Percentiles rank a stretch among this genome's conserved stretches.
Conservation (phyloP, 1,140 invertebrate genomes). For the Drosophila chauvacae region DNA sequence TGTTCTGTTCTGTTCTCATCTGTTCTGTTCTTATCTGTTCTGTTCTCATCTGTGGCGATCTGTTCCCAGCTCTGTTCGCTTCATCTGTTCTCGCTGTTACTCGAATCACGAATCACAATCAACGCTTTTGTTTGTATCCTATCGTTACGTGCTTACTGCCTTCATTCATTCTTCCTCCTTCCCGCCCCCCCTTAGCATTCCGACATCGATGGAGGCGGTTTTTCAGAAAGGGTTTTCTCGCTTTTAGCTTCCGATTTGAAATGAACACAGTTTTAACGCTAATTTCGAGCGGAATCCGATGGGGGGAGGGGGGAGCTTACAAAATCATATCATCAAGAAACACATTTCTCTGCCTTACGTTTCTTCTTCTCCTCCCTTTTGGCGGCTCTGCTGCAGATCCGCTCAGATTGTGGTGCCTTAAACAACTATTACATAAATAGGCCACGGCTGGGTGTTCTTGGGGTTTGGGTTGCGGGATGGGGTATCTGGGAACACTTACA, state of each 20-base stretch:
- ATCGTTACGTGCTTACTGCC: conserved; percentile 20
- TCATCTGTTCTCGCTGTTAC: conserved; percentile 44
- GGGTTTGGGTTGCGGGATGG: not conserved
- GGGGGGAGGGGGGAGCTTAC: not conserved
- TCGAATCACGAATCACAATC: conserved; percentile 80
- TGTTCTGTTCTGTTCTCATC: conserved; percentile 12
- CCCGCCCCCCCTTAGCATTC: not conserved
- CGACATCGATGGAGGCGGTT: not conserved
- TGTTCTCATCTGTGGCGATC: conserved; percentile 31
- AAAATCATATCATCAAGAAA: not conserved
- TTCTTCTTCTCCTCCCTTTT: not conserved
- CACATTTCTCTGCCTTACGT: not conserved
- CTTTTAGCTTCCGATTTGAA: conserved; percentile 5
- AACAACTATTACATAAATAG: conserved; percentile 52
- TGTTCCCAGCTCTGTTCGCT: conserved; percentile 28
- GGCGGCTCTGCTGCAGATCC: conserved; percentile 29
- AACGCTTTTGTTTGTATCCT: conserved; percentile 64
- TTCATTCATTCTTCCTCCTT: not conserved
- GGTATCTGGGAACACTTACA: conserved; percentile 35
- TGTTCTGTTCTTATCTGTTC: conserved; percentile 21
- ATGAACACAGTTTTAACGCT: conserved; percentile 2
- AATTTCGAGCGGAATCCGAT: not conserved
- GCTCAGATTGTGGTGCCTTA: conserved; percentile 33
- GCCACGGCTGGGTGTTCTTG: conserved; percentile 1
- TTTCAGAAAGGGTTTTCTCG: not conserved